Conservation (phyloP, 2,113 vertebrate genomes). For the Hemichromis elongatus region DNA sequence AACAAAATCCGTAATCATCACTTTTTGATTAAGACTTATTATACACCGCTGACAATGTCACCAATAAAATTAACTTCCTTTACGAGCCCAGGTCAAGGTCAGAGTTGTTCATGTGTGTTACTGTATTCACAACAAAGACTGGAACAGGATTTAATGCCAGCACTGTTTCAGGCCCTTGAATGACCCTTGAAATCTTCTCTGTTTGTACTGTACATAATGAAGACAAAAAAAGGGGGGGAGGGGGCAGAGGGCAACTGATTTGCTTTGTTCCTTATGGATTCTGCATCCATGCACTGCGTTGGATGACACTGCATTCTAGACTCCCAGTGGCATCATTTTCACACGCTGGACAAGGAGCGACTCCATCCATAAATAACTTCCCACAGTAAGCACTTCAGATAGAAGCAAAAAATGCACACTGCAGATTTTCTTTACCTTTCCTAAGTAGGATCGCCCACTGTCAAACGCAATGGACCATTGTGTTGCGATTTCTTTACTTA, state of each 20-base stretch:
- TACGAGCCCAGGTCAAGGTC: neutral
- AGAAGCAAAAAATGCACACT: neutral
- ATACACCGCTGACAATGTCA: neutral
- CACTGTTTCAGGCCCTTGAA: neutral
- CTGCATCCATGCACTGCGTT: neutral
- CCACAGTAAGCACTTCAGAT: conserved; percentile 13
- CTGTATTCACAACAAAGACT: neutral
- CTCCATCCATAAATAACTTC: conserved; percentile 21
- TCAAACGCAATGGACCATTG: neutral
- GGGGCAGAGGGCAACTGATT: neutral
- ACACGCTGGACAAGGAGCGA: conserved; percentile 4
- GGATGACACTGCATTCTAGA: conserved; percentile 6
- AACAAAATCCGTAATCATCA: neutral
- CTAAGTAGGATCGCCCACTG: neutral
- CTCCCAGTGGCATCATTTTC: neutral
- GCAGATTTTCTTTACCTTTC: conserved; percentile 1
- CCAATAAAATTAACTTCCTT: neutral
- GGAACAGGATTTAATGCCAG: neutral
- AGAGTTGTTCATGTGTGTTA: neutral
- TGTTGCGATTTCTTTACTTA: neutral
- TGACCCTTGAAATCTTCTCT: neutral
- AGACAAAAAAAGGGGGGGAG: neutral
- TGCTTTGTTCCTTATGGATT: neutral
- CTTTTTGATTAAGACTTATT: neutral
- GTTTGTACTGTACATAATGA: neutral